Evolutionary conservation across 2,888 invertebrate species (phyloP), one percentile per base, ranked within the genome.

Genomic region (Liodrosophila aerea): DNA sequence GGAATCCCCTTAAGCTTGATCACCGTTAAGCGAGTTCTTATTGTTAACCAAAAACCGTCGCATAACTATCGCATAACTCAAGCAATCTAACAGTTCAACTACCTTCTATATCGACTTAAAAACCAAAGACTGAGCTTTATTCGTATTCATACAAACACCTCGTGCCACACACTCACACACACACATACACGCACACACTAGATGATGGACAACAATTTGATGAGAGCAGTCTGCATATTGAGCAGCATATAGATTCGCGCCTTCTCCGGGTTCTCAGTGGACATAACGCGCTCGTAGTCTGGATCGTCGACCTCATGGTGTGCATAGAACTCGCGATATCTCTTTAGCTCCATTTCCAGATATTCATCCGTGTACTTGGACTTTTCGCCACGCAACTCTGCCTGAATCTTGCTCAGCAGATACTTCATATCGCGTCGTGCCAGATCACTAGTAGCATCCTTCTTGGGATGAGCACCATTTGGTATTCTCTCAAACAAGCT

Each of bases 171-270:
- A 15, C 11, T 15, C n/a, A 33, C 16, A 49, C 30, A 33, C 1
- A 36, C 29, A 15, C 33, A 29, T 1, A 37, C n/a, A 1, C 9
- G 18, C 1, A 50, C n/a, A 44, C 27, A 13, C 9, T 31, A 2
- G 3, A 3, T 9, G 12, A 9, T 64, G 7, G 37, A 63, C 15
- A 87, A 54, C 43, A 87, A 27, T 36, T 77, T 82, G 4, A 88
- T 40, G 43, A 89, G 74, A 71, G 87, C 86, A 3, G 75, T 87
- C 62, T 89, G 88, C 56, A 90, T 69, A 16, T 82, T 80, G 7
- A 88, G 33, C 15, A 89, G 57, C 50, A 89, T 51, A 50, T 66
- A 84, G 0, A 73, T 67, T 4, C 90, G 84, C 12, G 81, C 54
- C n/a, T 63, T 47, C 0, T 46, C 47, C 0, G 49, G 37, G 11